phyloP scores from a whole-genome alignment of 2,113 vertebrate species.

The Chloroceryle aenea region DNA sequence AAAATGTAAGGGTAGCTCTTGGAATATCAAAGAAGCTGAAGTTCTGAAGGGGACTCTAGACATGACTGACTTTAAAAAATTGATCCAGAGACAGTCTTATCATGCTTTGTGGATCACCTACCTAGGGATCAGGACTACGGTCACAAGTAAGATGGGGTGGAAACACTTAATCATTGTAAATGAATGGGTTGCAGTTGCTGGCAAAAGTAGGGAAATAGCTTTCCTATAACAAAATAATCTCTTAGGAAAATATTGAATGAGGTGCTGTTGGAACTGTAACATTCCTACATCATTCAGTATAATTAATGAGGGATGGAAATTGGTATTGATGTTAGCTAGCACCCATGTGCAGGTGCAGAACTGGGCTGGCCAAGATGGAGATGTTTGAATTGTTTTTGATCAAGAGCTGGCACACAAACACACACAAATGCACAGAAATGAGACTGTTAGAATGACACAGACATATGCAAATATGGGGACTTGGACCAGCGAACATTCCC shows the following conservation, averaged over 20 bases:
- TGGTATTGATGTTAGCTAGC: not conserved
- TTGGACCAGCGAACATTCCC: not conserved
- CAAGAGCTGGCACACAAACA: not conserved
- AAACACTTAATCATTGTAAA: not conserved
- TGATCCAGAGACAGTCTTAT: not conserved
- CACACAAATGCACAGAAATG: not conserved
- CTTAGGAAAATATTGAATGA: not conserved
- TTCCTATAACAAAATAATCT: not conserved
- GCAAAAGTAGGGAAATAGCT: not conserved
- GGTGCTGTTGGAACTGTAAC: not conserved
- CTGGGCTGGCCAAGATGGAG: not conserved
- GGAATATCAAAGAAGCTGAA: not conserved
- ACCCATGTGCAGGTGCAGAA: constrained; percentile 23
- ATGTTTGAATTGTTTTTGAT: not conserved
- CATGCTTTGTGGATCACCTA: not conserved
- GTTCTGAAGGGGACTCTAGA: not conserved
- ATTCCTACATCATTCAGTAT: not conserved
- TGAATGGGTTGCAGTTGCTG: not conserved
- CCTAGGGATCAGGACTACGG: not conserved
- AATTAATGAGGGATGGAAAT: not conserved
- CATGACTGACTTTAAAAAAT: not conserved
- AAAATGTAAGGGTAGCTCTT: not conserved
- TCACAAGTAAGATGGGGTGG: not conserved
- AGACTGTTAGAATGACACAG: not conserved
- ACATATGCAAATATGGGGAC: not conserved